Conservation (phyloP, 2,888 invertebrate genomes). For the Ferdinandea cuprea region DNA sequence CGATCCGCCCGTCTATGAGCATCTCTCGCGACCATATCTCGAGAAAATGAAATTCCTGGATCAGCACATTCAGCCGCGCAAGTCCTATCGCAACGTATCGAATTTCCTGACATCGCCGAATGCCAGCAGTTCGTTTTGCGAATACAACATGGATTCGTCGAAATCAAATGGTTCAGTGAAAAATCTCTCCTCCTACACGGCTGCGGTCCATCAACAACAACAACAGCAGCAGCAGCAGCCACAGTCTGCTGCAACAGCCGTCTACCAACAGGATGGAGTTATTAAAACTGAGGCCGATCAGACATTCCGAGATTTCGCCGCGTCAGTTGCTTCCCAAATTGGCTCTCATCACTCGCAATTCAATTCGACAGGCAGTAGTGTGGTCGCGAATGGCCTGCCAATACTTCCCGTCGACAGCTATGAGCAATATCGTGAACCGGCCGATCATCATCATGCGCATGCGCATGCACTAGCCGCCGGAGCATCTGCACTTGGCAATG, state of each 20-base stretch:
- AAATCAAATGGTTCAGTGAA: conserved; percentile 82
- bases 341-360: conserved; percentile 65
- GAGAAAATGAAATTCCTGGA: conserved; percentile 83
- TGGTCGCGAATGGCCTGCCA: conserved; percentile 77
- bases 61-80: conserved; percentile 82
- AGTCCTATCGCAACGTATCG: conserved; percentile 82
- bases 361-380: conserved; percentile 10
- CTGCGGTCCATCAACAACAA: conserved; percentile 55
- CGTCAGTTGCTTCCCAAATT: conserved; percentile 81
- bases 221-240: conserved; percentile 76
- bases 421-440: conserved; percentile 56
- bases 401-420: conserved; percentile 52
- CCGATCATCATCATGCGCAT: conserved; percentile 39
- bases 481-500: conserved; percentile 68
- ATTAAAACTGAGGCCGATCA: conserved; percentile 81
- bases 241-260: conserved; percentile 60
- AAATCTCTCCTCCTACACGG: conserved; percentile 75
- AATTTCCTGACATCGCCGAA: conserved; percentile 81
- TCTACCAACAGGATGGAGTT: conserved; percentile 78
- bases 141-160: conserved; percentile 81
- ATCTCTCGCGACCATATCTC: conserved; percentile 82
- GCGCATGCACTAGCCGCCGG: conserved; percentile 52
- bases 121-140: conserved; percentile 80
- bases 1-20: conserved; percentile 82
- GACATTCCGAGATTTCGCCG: conserved; percentile 81